These are phyloP conservation scores for Volucella inflata DNA, from an alignment of 2,888 invertebrate species.

Conservation along the genomic window DNA sequence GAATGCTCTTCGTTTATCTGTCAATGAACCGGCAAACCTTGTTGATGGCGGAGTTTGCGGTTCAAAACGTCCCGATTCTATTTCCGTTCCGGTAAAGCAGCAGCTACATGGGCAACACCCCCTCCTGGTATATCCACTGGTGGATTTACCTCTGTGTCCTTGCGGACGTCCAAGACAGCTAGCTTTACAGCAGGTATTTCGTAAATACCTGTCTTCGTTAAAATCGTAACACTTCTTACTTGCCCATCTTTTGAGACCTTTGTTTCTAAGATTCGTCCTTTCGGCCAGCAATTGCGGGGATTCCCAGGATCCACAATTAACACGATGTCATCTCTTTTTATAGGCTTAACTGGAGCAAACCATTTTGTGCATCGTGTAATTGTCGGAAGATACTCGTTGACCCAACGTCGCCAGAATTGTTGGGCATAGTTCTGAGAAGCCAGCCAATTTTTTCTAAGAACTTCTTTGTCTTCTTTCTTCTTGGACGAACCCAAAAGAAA, in stretches of 20 bases:
- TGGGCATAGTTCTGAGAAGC: conserved; percentile 50
- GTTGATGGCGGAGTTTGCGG: too few species aligned
- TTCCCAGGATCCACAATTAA: conserved; percentile 57
- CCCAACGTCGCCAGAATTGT: conserved; percentile 58
- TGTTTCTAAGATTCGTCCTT: conserved; percentile 38
- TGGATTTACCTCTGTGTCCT: too few species aligned
- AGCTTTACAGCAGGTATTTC: conserved; percentile 51
- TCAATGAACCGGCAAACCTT: too few species aligned
- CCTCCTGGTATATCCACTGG: too few species aligned
- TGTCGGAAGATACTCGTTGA: conserved; percentile 54
- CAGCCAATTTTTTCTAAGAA: conserved; percentile 40
- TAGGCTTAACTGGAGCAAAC: conserved; percentile 56
- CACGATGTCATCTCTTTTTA: conserved; percentile 56
- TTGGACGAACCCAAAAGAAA: conserved; percentile 56
- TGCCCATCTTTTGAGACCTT: conserved; percentile 22
- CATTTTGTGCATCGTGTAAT: conserved; percentile 65
- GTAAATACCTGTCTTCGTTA: conserved; percentile 40
- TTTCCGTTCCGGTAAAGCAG: too few species aligned
- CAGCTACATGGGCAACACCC: too few species aligned
- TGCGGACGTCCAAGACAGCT: conserved; percentile 57
- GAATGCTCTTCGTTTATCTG: too few species aligned
- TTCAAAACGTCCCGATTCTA: too few species aligned
- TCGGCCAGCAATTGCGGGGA: conserved; percentile 60
- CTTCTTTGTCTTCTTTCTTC: conserved; percentile 16
- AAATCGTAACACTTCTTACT: conserved; percentile 41